These are phyloP conservation scores for Antennarius maculatus DNA, from an alignment of 2,797 vertebrate species.

Conservation along the genomic window DNA sequence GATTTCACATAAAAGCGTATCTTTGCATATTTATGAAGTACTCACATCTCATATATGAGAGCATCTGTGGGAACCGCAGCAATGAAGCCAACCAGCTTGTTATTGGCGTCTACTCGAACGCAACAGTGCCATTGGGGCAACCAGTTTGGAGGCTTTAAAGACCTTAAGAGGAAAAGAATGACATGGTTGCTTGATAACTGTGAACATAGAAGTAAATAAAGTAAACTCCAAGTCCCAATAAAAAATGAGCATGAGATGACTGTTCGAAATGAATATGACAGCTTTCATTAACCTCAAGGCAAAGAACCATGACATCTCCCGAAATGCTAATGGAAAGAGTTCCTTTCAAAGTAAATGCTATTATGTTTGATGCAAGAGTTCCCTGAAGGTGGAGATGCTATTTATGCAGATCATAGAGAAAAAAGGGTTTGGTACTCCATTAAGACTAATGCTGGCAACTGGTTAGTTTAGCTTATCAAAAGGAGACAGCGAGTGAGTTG, in stretches of 20 bases:
- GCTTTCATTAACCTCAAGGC: slow-evolving; percentile 22
- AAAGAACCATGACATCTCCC: slow-evolving; percentile 14
- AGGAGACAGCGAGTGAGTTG: background rate
- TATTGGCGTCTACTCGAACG: slow-evolving; percentile 90
- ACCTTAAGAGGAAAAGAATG: slow-evolving; percentile 78
- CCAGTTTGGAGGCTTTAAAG: slow-evolving; percentile 91
- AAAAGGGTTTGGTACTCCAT: background rate
- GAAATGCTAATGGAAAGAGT: slow-evolving; percentile 37
- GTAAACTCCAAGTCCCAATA: slow-evolving; percentile 19
- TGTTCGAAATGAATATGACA: slow-evolving; percentile 15
- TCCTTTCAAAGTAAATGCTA: slow-evolving; percentile 48
- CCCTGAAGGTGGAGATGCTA: slow-evolving; percentile 24
- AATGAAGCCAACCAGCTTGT: slow-evolving; percentile 96
- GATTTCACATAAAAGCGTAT: slow-evolving; percentile 15
- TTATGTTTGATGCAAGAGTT: slow-evolving; percentile 47
- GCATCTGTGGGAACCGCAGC: slow-evolving; percentile 91
- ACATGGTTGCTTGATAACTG: slow-evolving; percentile 13
- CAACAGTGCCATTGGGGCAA: slow-evolving; percentile 92
- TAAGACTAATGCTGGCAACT: no score
- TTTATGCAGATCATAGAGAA: slow-evolving; percentile 32
- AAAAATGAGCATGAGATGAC: slow-evolving; percentile 12
- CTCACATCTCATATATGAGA: slow-evolving; percentile 90
- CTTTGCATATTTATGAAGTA: slow-evolving; percentile 28
- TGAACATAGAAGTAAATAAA: slow-evolving; percentile 22
- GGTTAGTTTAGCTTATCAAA: background rate